Conservation (phyloP, 2,113 vertebrate genomes). For the Elaphurus davidianus region DNA sequence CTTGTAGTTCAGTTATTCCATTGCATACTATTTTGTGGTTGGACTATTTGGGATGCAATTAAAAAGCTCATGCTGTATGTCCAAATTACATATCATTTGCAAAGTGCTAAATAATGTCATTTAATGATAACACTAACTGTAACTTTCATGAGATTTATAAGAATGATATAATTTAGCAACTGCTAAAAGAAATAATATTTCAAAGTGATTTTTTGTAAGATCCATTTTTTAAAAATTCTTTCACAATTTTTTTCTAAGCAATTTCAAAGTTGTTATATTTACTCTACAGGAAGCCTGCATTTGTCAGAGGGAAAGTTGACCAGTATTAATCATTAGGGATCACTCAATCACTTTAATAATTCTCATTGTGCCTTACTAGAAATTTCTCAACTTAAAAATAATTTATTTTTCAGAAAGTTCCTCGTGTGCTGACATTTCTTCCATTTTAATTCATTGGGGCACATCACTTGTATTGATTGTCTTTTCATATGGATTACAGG, state of each 20-base stretch:
- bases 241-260: neutral
- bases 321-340: slow-evolving; percentile 38
- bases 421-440: slow-evolving; percentile 27
- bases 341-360: slow-evolving; percentile 56
- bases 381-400: slow-evolving; percentile 58
- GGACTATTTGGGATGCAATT: neutral
- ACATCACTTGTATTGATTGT: neutral
- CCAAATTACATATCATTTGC: neutral
- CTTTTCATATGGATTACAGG: neutral
- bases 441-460: slow-evolving; percentile 45
- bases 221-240: neutral
- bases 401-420: slow-evolving; percentile 45
- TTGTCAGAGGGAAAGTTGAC: slow-evolving; percentile 9
- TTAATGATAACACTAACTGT: neutral
- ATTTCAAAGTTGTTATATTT: neutral
- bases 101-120: neutral
- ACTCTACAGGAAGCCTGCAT: neutral
- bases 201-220: neutral
- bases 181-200: neutral
- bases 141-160: neutral
- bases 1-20: neutral
- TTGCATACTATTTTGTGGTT: neutral
- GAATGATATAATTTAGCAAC: neutral
- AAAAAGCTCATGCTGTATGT: neutral
- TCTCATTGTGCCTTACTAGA: slow-evolving; percentile 29